A percentile compares a stretch with the other conserved stretches of the same genome.
Conservation (phyloP, 2,797 vertebrate genomes). For the Coreius guichenoti region DNA sequence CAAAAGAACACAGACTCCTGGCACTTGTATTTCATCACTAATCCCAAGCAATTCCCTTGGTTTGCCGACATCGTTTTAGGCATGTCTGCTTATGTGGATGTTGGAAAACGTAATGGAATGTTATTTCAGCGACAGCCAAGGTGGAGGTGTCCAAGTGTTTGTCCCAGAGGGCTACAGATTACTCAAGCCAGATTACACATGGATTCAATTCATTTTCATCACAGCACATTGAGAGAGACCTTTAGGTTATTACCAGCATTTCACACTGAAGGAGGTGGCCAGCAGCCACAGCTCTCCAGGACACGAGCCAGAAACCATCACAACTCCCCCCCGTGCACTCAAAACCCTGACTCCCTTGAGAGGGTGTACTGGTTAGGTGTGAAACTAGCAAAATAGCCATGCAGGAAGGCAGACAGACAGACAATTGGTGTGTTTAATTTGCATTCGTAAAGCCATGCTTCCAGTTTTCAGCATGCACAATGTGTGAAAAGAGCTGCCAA, state of each 20-base stretch:
- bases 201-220: slow-evolving; percentile 16
- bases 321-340: slow-evolving; percentile 14
- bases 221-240: slow-evolving; percentile 13
- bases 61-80: background rate
- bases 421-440: background rate
- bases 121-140: slow-evolving; percentile 32
- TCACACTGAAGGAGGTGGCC: slow-evolving; percentile 38
- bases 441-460: slow-evolving; percentile 33
- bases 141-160: slow-evolving; percentile 20
- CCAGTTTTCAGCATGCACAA: slow-evolving; percentile 26
- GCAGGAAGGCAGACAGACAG: slow-evolving; percentile 21
- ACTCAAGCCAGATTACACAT: slow-evolving; percentile 46
- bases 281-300: slow-evolving; percentile 21
- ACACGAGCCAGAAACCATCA: slow-evolving; percentile 30
- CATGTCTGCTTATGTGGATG: slow-evolving; percentile 13
- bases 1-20: slow-evolving; percentile 13
- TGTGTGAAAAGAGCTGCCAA: slow-evolving; percentile 17
- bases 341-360: slow-evolving; percentile 9
- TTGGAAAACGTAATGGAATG: slow-evolving; percentile 42
- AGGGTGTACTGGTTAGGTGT: background rate
- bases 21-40: slow-evolving; percentile 3
- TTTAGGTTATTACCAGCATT: slow-evolving; percentile 45
- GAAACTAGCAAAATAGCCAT: slow-evolving; percentile 41
- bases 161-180: slow-evolving; percentile 21
- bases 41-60: slow-evolving; percentile 20